Conservation (phyloP, 2,113 vertebrate genomes). For the Triplophysa rosa region DNA sequence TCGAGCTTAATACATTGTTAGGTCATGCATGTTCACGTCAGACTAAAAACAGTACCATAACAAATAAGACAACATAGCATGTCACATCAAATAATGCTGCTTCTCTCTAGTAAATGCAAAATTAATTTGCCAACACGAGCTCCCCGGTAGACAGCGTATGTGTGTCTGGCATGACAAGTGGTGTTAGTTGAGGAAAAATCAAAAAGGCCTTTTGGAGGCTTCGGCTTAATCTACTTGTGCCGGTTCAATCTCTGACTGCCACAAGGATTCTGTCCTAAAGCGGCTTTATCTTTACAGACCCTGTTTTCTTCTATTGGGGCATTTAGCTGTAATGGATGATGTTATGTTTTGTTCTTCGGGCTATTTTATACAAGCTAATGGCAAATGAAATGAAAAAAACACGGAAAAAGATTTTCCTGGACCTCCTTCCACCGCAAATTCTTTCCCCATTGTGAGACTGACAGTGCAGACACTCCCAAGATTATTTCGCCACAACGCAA, state of each 20-base stretch:
- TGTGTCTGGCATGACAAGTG: conserved; percentile 31
- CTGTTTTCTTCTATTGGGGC: not conserved
- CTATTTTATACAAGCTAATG: conserved; percentile 18
- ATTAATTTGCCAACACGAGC: conserved; percentile 36
- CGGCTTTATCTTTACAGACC: conserved; percentile 7
- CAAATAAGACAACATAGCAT: conserved; percentile 16
- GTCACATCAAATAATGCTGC: conserved; percentile 12
- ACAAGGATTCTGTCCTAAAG: conserved; percentile 16
- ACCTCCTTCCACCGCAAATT: not conserved
- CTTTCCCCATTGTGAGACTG: conserved; percentile 39
- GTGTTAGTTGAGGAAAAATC: conserved; percentile 1
- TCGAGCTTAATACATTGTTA: conserved; percentile 20
- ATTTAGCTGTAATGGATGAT: conserved; percentile 28
- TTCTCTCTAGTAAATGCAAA: conserved; percentile 18
- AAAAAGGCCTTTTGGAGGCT: conserved; percentile 16
- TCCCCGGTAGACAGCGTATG: not conserved
- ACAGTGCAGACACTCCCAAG: conserved; percentile 38
- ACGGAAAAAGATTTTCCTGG: conserved; percentile 14
- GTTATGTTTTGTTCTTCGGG: conserved; percentile 1
- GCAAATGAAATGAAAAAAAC: conserved; percentile 28
- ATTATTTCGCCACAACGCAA: not conserved
- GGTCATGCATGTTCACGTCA: conserved; percentile 18
- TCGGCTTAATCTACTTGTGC: conserved; percentile 32
- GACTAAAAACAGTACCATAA: conserved; percentile 10
- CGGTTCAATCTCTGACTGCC: conserved; percentile 48